Evolutionary conservation across 2,797 vertebrate genomes (phyloP), one percentile per base, ranked within the genome.

Genomic region (Carapus acus): DNA sequence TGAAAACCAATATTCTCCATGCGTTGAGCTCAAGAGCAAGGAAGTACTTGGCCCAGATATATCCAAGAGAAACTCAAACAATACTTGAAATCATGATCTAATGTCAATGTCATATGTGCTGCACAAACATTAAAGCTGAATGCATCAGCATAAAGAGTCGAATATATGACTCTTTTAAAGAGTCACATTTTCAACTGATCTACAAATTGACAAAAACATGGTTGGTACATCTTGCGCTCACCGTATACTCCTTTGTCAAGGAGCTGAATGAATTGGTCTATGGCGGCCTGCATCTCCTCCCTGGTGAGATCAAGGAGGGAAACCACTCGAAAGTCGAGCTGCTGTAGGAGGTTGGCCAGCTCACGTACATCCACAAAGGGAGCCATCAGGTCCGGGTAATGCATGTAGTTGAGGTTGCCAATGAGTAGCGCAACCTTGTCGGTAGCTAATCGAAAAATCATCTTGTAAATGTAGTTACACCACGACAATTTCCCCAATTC

Each of bases 381-480:
- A n/a, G 93, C 93, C 85, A 90, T 67, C 43, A 94, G 78, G 61
- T 75, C 75, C 2, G 87, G 88, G 58, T 93, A 90, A 67, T 90
- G 73, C 44, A 69, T 71, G 79, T 94, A 94, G 65, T 81, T 82
- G 62, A 93, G 80, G 77, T 94, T 94, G 49, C 93, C 93, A 56
- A 94, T 93, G 37, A 94, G 36, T 54, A 94, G 81, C 0, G 92
- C 92, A 38, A 93, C 88, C 81, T 94, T 94, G 70, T 90, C 92
- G 21, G 88, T 87, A 27, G 92, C 93, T 94, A 39, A 27, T 27
- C 24, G 9, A 38, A 40, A 37, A 13, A 33, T 7, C 6, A 33
- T 36, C 39, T 38, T 29, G 3, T 31, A 60, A 62, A 51, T 60
- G 52, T 31, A 47, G 43, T 14, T 57, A 34, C 8, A 23, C 1